These are phyloP conservation scores for Chunga burmeisteri DNA, from an alignment of 2,113 vertebrate genomes.

Conservation along the genomic window DNA sequence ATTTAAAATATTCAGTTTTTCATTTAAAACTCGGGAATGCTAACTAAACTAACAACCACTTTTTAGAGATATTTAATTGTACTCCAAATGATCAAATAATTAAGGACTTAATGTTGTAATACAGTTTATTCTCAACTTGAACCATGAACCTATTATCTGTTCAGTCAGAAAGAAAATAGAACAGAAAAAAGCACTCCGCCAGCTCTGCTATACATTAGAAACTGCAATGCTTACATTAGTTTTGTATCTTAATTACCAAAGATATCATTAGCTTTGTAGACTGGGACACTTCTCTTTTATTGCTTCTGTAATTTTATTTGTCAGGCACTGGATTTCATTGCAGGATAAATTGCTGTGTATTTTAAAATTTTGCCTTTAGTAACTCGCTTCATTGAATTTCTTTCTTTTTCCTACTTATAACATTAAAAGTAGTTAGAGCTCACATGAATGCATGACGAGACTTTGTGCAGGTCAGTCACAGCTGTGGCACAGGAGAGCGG, in stretches of 20 bases:
- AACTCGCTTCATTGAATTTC: not conserved
- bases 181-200: constrained; percentile 1
- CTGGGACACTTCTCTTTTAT: constrained; percentile 53
- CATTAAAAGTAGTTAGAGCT: not conserved
- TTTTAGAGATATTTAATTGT: constrained; percentile 44
- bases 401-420: not conserved
- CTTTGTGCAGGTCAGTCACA: not conserved
- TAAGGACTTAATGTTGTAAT: constrained; percentile 53
- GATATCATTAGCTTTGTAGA: constrained; percentile 49
- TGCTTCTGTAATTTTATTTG: constrained; percentile 55
- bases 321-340: constrained; percentile 18
- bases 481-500: not conserved
- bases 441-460: not conserved
- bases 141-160: constrained; percentile 54
- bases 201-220: constrained; percentile 19
- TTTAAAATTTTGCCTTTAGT: constrained; percentile 14
- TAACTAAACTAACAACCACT: constrained; percentile 29
- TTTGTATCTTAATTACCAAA: constrained; percentile 62
- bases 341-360: constrained; percentile 29
- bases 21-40: constrained; percentile 30
- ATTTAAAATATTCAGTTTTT: constrained; percentile 44
- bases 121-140: constrained; percentile 53
- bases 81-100: constrained; percentile 62
- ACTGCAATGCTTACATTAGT: constrained; percentile 29
- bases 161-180: constrained; percentile 55